phyloP scores from a whole-genome alignment of 2,888 invertebrate species.

The Flexamia atlantica region DNA sequence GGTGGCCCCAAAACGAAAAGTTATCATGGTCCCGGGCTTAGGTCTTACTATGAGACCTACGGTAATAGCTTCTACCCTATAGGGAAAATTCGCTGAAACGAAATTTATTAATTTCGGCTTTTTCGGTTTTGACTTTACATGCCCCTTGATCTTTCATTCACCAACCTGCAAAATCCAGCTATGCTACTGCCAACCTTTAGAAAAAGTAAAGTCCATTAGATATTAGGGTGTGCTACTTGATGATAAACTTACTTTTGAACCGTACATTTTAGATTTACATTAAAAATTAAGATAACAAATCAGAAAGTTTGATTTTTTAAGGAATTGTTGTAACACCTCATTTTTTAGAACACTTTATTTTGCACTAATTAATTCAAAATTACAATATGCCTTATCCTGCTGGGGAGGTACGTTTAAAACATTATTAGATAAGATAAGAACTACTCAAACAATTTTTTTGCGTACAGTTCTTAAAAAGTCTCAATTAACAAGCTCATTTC shows the following conservation, averaged over 20 bases:
- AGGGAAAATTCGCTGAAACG: no score
- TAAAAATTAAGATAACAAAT: not conserved
- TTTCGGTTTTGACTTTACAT: not conserved
- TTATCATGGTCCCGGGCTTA: no score
- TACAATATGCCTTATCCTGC: not conserved
- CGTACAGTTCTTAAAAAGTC: not conserved
- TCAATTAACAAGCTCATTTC: not conserved
- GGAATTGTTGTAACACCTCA: not conserved
- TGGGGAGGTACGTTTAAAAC: not conserved
- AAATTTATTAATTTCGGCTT: constrained; percentile 25
- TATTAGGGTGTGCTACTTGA: not conserved
- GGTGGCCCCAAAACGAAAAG: no score
- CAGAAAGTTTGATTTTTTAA: not conserved
- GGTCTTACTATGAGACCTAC: no score
- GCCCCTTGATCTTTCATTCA: not conserved
- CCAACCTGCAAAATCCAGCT: constrained; percentile 8
- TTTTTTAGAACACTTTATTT: constrained; percentile 5
- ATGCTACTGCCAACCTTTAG: not conserved
- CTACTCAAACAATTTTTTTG: not conserved
- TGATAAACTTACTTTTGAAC: constrained; percentile 2
- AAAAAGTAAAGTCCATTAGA: constrained; percentile 3
- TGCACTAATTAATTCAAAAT: not conserved
- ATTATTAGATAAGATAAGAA: constrained; percentile 1
- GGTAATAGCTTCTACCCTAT: no score
- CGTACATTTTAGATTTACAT: constrained; percentile 4